Evolutionary conservation across 2,888 invertebrate genomes (phyloP).

Genomic region (Lissocephala sabroskyi): DNA sequence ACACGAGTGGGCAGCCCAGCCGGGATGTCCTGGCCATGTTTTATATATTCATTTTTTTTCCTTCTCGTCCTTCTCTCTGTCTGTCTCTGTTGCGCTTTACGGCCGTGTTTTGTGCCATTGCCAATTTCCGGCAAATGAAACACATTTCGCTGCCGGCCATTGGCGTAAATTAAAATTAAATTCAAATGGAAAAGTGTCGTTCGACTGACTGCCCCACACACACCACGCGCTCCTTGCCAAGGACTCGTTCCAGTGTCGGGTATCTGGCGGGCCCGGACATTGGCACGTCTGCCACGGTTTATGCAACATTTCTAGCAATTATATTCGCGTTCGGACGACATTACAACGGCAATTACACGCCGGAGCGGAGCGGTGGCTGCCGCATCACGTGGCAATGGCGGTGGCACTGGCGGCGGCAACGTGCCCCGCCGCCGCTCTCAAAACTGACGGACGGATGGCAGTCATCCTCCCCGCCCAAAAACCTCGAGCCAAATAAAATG

Average conservation of each 20-base stretch:
- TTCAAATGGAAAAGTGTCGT: slow-evolving; percentile 66
- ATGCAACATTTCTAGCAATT: slow-evolving; percentile 64
- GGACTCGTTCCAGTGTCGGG: slow-evolving; percentile 8
- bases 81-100: too few relatives aligned
- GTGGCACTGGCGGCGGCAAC: slow-evolving; percentile 50
- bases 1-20: too few relatives aligned
- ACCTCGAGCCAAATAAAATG: slow-evolving; percentile 45
- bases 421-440: slow-evolving; percentile 29
- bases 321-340: slow-evolving; percentile 64
- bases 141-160: slow-evolving; percentile 31
- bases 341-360: slow-evolving; percentile 64
- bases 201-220: slow-evolving; percentile 1
- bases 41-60: neutral
- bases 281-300: slow-evolving; percentile 46
- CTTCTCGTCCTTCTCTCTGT: slow-evolving; percentile 2
- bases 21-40: too few relatives aligned
- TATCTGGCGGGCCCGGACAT: slow-evolving; percentile 24
- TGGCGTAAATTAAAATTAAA: slow-evolving; percentile 65
- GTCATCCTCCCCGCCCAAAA: too few relatives aligned
- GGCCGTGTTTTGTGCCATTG: slow-evolving; percentile 34
- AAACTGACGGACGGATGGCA: slow-evolving; percentile 48
- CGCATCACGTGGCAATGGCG: too few relatives aligned
- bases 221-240: neutral
- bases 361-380: slow-evolving; percentile 31
- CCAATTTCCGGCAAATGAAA: slow-evolving; percentile 49